phyloP scores from a whole-genome alignment of 2,797 vertebrate genomes.

The Vespertilio murinus region DNA sequence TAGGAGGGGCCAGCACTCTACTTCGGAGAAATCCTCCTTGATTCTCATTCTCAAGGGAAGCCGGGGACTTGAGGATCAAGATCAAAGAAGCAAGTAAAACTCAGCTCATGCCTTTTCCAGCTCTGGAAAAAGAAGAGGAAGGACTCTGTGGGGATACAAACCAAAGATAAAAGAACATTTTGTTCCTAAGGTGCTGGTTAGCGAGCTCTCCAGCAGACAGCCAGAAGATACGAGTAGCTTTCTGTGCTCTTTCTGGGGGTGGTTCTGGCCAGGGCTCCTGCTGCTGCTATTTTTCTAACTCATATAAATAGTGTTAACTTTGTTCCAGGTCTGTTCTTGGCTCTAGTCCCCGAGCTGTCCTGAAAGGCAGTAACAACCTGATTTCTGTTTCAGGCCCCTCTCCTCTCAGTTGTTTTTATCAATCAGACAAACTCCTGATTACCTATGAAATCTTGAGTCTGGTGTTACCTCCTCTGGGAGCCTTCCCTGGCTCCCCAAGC shows the following conservation, averaged over 20 bases:
- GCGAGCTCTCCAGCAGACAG: slow-evolving; percentile 42
- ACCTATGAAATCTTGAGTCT: not conserved
- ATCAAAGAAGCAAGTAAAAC: slow-evolving; percentile 53
- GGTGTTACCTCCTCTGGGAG: not conserved
- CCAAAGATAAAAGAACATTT: slow-evolving; percentile 66
- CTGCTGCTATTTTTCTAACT: slow-evolving; percentile 73
- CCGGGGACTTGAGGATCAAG: not conserved
- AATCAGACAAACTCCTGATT: not conserved
- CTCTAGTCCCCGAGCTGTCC: slow-evolving; percentile 46
- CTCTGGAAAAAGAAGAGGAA: slow-evolving; percentile 56
- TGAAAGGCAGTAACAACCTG: slow-evolving; percentile 49
- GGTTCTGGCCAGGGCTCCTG: slow-evolving; percentile 67
- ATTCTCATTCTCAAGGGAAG: not conserved
- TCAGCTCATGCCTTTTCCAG: slow-evolving; percentile 33
- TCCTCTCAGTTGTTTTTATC: not conserved
- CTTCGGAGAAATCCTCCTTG: not conserved
- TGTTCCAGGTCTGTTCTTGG: slow-evolving; percentile 70
- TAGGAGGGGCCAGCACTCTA: not conserved
- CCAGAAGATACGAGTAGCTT: slow-evolving; percentile 66
- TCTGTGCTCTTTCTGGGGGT: slow-evolving; percentile 69
- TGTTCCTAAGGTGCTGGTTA: slow-evolving; percentile 61
- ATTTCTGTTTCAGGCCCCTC: not conserved
- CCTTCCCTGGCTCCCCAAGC: not conserved
- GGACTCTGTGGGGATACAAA: slow-evolving; percentile 51
- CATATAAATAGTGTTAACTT: slow-evolving; percentile 75